phyloP scores from a whole-genome alignment of 2,113 vertebrate genomes.

The Tychaedon coryphoeus region DNA sequence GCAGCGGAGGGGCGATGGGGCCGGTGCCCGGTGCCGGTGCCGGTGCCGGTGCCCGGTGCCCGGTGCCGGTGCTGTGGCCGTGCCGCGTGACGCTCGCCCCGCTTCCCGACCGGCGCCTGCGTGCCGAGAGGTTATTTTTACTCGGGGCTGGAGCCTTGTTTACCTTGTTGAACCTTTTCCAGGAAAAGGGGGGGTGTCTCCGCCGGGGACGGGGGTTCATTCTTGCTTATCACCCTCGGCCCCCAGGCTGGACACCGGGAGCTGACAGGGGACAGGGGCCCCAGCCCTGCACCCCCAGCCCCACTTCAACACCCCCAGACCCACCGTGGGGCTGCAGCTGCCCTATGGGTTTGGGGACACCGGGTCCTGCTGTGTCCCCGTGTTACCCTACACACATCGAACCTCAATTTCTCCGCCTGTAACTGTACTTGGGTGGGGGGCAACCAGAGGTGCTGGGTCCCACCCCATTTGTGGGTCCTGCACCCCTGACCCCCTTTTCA shows the following conservation, averaged over 20 bases:
- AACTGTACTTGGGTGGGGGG: accelerated
- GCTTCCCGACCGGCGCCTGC: background rate
- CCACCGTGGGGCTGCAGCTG: background rate
- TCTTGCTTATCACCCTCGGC: accelerated
- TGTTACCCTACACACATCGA: background rate
- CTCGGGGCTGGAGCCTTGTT: conserved; percentile 18
- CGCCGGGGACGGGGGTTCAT: accelerated
- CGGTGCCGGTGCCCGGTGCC: background rate
- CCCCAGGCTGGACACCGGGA: background rate
- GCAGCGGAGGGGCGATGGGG: background rate
- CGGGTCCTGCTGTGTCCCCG: background rate
- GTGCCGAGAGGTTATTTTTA: conserved; percentile 44
- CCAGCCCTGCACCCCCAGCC: background rate
- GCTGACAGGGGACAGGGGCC: background rate
- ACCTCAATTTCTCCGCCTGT: background rate
- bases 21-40: background rate
- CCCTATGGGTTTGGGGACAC: background rate
- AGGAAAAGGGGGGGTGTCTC: background rate
- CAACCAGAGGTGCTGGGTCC: background rate
- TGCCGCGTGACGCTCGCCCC: background rate
- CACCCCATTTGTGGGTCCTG: background rate
- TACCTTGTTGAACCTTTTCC: conserved; percentile 43
- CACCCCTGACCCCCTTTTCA: background rate
- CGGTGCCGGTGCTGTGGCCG: background rate
- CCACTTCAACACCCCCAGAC: background rate